These are phyloP conservation scores for Copidosoma aretas DNA, from an alignment of 2,888 invertebrate species.

Conservation along the genomic window DNA sequence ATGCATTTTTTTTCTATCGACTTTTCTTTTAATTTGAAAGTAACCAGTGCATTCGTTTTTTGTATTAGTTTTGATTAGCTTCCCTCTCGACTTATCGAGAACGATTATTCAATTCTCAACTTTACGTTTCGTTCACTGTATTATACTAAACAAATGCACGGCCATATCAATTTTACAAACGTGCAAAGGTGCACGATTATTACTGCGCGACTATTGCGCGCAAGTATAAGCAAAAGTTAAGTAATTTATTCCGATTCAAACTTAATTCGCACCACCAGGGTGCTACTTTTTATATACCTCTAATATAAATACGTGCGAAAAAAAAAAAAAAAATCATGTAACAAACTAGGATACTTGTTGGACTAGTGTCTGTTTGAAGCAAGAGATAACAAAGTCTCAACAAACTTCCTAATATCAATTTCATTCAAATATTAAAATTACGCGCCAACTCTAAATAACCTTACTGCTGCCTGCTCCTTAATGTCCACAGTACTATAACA, in stretches of 20 bases:
- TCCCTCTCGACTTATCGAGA: conserved; percentile 37
- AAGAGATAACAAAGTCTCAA: conserved; percentile 33
- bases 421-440: conserved; percentile 19
- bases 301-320: conserved; percentile 37
- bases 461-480: conserved; percentile 1
- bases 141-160: conserved; percentile 28
- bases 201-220: conserved; percentile 22
- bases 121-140: conserved; percentile 26
- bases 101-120: conserved; percentile 16
- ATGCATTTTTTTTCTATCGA: conserved; percentile 23
- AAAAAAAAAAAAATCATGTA: conserved; percentile 38
- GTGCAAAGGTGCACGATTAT: conserved; percentile 18
- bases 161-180: conserved; percentile 16
- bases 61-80: neutral
- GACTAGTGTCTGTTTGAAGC: conserved; percentile 41
- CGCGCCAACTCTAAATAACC: conserved; percentile 29
- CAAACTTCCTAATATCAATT: conserved; percentile 31
- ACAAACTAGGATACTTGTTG: conserved; percentile 39
- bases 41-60: conserved; percentile 25
- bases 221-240: conserved; percentile 32
- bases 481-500: conserved; percentile 18
- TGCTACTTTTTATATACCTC: conserved; percentile 21
- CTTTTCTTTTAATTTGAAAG: conserved; percentile 17
- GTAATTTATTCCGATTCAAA: conserved; percentile 35
- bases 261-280: conserved; percentile 38